Evolutionary conservation across 2,888 invertebrate genomes (phyloP).

Genomic region (Bombylius major): DNA sequence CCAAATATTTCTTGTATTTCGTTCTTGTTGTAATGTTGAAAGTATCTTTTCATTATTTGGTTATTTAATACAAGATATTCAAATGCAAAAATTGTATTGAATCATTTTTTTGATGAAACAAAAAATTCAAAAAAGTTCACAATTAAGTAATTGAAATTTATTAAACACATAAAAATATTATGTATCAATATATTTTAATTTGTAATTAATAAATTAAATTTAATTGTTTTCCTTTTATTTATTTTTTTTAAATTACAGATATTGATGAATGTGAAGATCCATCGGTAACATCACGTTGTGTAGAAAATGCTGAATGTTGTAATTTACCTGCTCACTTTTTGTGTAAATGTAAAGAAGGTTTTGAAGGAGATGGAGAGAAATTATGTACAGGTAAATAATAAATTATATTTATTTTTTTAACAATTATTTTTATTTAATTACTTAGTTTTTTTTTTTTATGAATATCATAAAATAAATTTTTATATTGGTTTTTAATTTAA

Average conservation of each 20-base stretch:
- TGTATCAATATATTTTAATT: too few relatives aligned
- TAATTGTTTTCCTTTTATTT: too few relatives aligned
- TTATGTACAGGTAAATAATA: constrained; percentile 58
- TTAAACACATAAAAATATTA: too few relatives aligned
- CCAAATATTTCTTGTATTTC: too few relatives aligned
- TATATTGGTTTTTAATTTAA: not conserved
- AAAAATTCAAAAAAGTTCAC: too few relatives aligned
- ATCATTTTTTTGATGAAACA: too few relatives aligned
- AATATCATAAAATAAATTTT: not conserved
- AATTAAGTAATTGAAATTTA: too few relatives aligned
- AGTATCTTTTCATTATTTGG: too few relatives aligned
- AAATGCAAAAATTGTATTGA: too few relatives aligned
- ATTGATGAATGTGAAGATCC: constrained; percentile 92
- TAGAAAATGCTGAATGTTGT: constrained; percentile 85
- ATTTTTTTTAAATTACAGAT: constrained; percentile 41
- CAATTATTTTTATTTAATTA: not conserved
- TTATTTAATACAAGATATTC: too few relatives aligned
- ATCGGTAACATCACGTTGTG: constrained; percentile 69
- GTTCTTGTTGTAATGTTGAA: too few relatives aligned
- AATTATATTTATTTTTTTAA: not conserved
- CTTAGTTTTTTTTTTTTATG: not conserved
- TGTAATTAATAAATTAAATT: too few relatives aligned
- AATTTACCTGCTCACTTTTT: constrained; percentile 89
- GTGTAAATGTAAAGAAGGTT: constrained; percentile 86
- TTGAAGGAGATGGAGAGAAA: constrained; percentile 80